phyloP scores from a whole-genome alignment of 1,140 invertebrate genomes.

The Lordiphosa collinella region DNA sequence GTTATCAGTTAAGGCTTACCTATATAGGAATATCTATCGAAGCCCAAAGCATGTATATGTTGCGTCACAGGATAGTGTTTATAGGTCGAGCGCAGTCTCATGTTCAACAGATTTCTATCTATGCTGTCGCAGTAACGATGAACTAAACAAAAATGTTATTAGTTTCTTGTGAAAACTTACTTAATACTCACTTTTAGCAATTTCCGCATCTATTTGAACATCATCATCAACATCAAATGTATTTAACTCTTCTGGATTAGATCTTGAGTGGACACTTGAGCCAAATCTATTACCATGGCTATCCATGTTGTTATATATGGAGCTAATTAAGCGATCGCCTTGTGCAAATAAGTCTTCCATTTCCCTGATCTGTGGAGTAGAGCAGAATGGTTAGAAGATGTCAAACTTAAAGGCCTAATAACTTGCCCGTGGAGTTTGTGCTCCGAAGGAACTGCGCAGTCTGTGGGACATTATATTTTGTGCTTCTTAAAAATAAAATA shows the following conservation, averaged over 20 bases:
- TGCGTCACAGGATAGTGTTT: neutral
- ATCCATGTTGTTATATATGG: neutral
- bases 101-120: neutral
- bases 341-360: neutral
- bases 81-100: neutral
- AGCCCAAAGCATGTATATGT: neutral
- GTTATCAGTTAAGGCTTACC: neutral
- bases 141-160: neutral
- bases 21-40: neutral
- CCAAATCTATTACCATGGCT: neutral
- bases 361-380: neutral
- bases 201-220: conserved; percentile 4
- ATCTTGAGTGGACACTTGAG: neutral
- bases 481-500: too few species aligned
- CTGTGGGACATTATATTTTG: too few species aligned
- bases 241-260: neutral
- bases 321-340: neutral
- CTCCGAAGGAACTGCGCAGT: neutral
- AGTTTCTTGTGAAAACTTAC: neutral
- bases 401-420: too few species aligned
- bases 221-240: neutral
- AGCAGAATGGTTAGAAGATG: neutral
- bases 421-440: neutral
- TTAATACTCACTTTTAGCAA: conserved; percentile 11
- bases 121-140: conserved; percentile 5